phyloP scores from a whole-genome alignment of 2,113 vertebrate species.

The Probosciger aterrimus region DNA sequence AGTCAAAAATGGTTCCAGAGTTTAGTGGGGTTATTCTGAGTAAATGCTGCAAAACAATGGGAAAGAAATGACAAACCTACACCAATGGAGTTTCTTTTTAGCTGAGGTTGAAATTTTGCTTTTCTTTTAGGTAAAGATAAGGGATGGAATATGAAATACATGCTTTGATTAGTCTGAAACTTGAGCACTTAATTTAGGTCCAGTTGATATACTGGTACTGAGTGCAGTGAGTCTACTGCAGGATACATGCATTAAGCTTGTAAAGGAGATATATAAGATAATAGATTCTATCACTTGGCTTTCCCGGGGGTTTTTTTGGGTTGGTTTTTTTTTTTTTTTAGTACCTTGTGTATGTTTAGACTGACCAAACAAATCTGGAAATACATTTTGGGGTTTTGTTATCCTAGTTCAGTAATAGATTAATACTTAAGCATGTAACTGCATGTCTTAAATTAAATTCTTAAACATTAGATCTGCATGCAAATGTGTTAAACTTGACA shows the following conservation, averaged over 20 bases:
- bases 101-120: not conserved
- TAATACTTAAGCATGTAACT: not conserved
- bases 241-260: fast-evolving
- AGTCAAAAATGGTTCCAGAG: not conserved
- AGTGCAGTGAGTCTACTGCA: not conserved
- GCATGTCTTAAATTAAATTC: not conserved
- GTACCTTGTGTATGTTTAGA: not conserved
- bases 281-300: not conserved
- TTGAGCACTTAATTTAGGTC: not conserved
- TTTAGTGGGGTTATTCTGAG: not conserved
- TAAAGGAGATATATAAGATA: not conserved
- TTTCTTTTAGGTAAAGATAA: not conserved
- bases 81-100: not conserved
- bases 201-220: not conserved
- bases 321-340: not conserved
- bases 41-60: not conserved
- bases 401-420: not conserved
- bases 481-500: not conserved
- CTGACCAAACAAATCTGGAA: not conserved
- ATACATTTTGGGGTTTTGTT: not conserved
- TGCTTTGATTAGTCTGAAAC: not conserved
- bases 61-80: fast-evolving
- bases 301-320: not conserved
- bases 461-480: not conserved
- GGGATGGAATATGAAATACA: not conserved